Base-by-base conservation (phyloP, 2,888 invertebrate species). In the Ichneumoninae sp. region DNA sequence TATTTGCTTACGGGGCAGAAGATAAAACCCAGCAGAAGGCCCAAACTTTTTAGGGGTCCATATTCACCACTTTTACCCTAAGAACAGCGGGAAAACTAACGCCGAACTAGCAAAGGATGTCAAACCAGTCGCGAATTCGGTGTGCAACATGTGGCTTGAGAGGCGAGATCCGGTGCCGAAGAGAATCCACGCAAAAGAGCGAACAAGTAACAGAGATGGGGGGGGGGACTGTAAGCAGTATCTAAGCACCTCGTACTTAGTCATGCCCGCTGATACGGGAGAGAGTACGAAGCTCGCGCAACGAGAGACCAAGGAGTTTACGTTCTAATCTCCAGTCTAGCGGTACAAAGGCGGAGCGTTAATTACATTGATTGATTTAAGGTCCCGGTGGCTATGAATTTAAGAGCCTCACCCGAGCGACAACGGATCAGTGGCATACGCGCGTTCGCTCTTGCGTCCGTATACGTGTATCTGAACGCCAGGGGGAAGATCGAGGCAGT, bases 351-450 rank as follows among this genome's bases (percentile, higher is more conserved):
- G 88, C 88, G 85, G 44, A 88, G 90, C 89, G 91, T 92, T 92
- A 92, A 92, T 92, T 92, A 91, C 91, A 85, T 85, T 90, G 91
- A 92, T 92, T 92, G 92, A 92, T 92, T 91, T 90, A 91, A 90
- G 88, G 13, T 13, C 85, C 85, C 90, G 84, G 86, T 88, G 86
- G 88, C 75, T 75, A 85, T 74, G 86, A 89, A 92, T 91, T 91
- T 91, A 91, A 91, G 88, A 90, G 89, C 87, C 88, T 89, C 90
- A 83, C 87, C 89, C 86, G 87, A 44, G n/a, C 26, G 5, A 13
- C 40, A 47, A 26, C 47, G 47, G 30, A 26, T 47, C 50, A 33
- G 19, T 16, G 33, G 33, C 71, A 26, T 33, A 10, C 30, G 50
- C 60, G 57, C 1, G 8, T 36, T 44, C 13, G 13, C 13, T 47